These are phyloP conservation scores for Drosophila suzukii DNA, from an alignment of 1,140 invertebrate genomes.

Conservation along the genomic window DNA sequence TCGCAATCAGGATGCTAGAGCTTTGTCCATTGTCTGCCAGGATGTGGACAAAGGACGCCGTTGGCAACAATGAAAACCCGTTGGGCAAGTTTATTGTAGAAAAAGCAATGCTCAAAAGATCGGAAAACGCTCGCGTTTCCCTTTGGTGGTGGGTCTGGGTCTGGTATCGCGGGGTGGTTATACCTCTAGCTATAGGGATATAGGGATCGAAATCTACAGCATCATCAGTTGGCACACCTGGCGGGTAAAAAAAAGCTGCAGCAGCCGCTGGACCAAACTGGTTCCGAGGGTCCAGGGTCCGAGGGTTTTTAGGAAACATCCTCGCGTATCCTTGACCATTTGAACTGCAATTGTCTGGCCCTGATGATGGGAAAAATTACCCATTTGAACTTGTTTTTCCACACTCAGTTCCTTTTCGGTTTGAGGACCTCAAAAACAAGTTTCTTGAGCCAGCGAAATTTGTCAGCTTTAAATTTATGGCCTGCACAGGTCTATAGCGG, in stretches of 20 bases:
- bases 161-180: conserved; percentile 48
- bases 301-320: conserved; percentile 31
- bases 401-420: neutral
- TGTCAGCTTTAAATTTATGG: conserved; percentile 55
- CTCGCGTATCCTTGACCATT: conserved; percentile 80
- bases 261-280: conserved; percentile 72
- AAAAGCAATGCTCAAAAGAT: conserved; percentile 65
- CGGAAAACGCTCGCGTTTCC: conserved; percentile 63
- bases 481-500: conserved; percentile 38
- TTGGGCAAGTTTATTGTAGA: conserved; percentile 80
- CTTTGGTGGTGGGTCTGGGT: conserved; percentile 61
- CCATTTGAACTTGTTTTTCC: conserved; percentile 55
- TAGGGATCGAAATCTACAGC: conserved; percentile 23
- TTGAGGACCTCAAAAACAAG: conserved; percentile 34
- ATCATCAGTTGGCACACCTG: conserved; percentile 72
- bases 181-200: neutral
- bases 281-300: conserved; percentile 26
- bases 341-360: conserved; percentile 76
- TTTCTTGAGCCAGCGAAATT: conserved; percentile 42
- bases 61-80: conserved; percentile 73
- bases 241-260: conserved; percentile 38
- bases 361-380: conserved; percentile 68
- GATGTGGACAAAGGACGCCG: conserved; percentile 64
- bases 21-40: conserved; percentile 75
- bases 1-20: conserved; percentile 67